Evolutionary conservation across 2,888 invertebrate species (phyloP).

Genomic region (Oasisia sp.): DNA sequence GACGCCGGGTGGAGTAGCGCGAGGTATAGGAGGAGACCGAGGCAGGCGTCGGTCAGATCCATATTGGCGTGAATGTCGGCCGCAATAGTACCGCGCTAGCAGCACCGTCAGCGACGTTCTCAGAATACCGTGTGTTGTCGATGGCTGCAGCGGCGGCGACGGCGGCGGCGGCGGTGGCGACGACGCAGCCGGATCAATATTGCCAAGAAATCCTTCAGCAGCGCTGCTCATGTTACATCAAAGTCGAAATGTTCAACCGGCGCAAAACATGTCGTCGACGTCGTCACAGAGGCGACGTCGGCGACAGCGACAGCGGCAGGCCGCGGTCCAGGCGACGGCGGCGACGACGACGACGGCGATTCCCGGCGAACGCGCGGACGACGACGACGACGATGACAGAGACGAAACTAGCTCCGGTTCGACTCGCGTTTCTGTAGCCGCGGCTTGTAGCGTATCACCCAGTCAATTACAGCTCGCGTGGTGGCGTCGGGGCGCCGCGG

Average conservation of each 20-base stretch:
- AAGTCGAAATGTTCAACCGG: constrained; percentile 5
- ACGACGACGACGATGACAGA: background rate
- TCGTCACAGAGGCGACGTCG: constrained; percentile 3
- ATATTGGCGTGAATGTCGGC: constrained; percentile 13
- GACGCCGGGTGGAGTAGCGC: background rate
- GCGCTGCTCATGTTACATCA: constrained; percentile 13
- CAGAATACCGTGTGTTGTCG: constrained; percentile 3
- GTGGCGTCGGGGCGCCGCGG: background rate
- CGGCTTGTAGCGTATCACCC: background rate
- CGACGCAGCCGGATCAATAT: background rate
- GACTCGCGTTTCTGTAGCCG: constrained; percentile 17
- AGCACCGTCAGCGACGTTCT: constrained; percentile 9
- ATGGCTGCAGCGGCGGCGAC: background rate
- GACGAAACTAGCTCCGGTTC: background rate
- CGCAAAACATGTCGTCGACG: constrained; percentile 7
- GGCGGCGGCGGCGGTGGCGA: background rate
- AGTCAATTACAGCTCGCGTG: constrained; percentile 13
- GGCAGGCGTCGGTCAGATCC: background rate
- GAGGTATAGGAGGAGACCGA: background rate
- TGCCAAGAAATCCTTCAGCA: constrained; percentile 17
- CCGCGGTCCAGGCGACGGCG: background rate
- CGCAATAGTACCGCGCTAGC: background rate
- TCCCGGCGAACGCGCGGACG: background rate
- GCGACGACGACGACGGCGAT: background rate
- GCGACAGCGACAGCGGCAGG: background rate